Conservation (phyloP, 1,140 invertebrate genomes). For the Oryzaephilus surinamensis region DNA sequence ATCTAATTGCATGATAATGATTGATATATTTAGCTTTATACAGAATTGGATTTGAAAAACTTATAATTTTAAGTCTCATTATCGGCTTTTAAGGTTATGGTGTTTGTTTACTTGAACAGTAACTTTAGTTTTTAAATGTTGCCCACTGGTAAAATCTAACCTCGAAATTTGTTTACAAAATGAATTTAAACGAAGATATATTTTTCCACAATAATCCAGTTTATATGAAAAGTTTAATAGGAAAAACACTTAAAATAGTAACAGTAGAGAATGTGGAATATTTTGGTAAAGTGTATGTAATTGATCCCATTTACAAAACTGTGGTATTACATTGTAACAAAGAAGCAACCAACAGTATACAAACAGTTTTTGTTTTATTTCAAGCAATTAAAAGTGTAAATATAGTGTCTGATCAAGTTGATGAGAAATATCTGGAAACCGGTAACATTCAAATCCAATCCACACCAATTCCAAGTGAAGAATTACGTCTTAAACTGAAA, state of each 20-base stretch:
- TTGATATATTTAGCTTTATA: no score
- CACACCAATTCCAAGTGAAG: constrained; percentile 3
- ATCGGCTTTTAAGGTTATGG: no score
- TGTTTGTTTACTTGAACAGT: no score
- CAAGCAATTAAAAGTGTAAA: constrained; percentile 24
- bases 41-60: no score
- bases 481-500: constrained; percentile 19
- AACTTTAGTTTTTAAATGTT: no score
- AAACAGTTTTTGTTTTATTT: constrained; percentile 16
- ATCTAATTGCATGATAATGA: no score
- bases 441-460: not conserved
- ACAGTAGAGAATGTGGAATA: constrained; percentile 19
- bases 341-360: constrained; percentile 15
- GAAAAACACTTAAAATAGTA: constrained; percentile 21
- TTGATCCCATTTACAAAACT: constrained; percentile 31
- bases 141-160: not conserved
- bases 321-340: constrained; percentile 21
- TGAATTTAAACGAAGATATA: constrained; percentile 4
- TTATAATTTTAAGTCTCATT: no score
- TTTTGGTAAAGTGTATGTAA: constrained; percentile 22
- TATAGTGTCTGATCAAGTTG: constrained; percentile 12
- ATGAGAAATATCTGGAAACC: constrained; percentile 7
- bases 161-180: no score
- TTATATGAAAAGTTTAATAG: constrained; percentile 22
- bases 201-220: constrained; percentile 13